Evolutionary conservation across 2,113 vertebrate species (phyloP).

Genomic region (Bubalus kerabau): DNA sequence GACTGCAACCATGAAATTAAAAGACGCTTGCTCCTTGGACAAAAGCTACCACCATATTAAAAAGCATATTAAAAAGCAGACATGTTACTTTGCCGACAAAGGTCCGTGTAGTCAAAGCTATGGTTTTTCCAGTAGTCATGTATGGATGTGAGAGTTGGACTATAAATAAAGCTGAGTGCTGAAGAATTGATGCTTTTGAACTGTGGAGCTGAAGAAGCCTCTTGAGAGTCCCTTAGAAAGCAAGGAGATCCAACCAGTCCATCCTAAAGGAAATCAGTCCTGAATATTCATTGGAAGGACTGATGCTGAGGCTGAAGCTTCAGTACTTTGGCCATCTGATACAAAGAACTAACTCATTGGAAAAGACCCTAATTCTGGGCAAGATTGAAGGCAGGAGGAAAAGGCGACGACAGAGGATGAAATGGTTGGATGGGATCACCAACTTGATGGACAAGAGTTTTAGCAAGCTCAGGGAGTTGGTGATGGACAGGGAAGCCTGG

Average conservation of each 20-base stretch:
- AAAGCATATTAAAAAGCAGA: neutral
- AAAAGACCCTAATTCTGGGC: neutral
- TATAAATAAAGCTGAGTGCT: neutral
- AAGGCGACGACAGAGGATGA: neutral
- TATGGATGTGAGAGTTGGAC: neutral
- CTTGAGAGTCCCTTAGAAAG: neutral
- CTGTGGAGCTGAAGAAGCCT: neutral
- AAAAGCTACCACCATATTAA: neutral
- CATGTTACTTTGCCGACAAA: neutral
- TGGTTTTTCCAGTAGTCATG: neutral
- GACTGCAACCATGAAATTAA: neutral
- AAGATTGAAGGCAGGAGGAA: neutral
- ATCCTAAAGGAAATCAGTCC: neutral
- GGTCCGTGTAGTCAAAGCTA: neutral
- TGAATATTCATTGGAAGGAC: neutral
- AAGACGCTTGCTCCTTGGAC: neutral
- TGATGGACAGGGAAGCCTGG: neutral
- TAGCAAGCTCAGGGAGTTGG: neutral
- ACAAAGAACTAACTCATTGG: neutral
- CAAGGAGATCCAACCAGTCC: neutral
- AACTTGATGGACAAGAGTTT: neutral
- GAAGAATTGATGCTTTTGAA: neutral
- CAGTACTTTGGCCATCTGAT: neutral
- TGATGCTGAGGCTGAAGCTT: neutral
- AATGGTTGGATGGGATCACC: neutral